Percentiles rank a stretch among this genome's conserved stretches.
Evolutionary conservation across 2,113 vertebrate species (phyloP).

Genomic region (Gobio gobio): DNA sequence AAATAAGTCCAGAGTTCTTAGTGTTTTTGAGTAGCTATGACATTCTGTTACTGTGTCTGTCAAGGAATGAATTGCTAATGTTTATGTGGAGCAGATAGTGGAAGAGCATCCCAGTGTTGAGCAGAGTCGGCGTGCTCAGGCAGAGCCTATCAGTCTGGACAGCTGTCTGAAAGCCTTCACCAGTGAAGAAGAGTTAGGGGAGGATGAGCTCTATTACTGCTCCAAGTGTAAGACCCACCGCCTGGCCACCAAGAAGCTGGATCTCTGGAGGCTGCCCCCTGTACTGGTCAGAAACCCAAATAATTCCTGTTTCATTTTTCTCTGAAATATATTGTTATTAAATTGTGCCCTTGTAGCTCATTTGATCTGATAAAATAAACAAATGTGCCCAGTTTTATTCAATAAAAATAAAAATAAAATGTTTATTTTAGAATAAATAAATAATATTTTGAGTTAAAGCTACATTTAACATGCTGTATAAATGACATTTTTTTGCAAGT

Average conservation of each 20-base stretch:
- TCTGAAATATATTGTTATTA: neutral
- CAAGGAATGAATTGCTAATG: neutral
- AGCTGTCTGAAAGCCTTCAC: conserved; percentile 96
- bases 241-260: conserved; percentile 96
- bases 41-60: conserved; percentile 3
- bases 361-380: no score
- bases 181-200: conserved; percentile 93
- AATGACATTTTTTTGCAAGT: neutral
- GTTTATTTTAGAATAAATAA: no score
- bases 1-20: neutral
- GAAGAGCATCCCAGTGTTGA: conserved; percentile 96
- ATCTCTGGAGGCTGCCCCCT: conserved; percentile 97
- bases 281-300: conserved; percentile 81
- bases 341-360: no score
- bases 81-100: conserved; percentile 79
- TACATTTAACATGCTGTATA: neutral
- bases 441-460: neutral
- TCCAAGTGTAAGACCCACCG: conserved; percentile 97
- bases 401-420: no score
- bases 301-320: neutral
- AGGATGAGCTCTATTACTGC: conserved; percentile 98
- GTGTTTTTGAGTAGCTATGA: neutral
- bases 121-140: conserved; percentile 90
- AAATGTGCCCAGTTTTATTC: no score
- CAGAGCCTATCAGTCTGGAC: conserved; percentile 96